These are phyloP conservation scores for Apis cerana DNA, from an alignment of 1,140 invertebrate species.

Conservation along the genomic window DNA sequence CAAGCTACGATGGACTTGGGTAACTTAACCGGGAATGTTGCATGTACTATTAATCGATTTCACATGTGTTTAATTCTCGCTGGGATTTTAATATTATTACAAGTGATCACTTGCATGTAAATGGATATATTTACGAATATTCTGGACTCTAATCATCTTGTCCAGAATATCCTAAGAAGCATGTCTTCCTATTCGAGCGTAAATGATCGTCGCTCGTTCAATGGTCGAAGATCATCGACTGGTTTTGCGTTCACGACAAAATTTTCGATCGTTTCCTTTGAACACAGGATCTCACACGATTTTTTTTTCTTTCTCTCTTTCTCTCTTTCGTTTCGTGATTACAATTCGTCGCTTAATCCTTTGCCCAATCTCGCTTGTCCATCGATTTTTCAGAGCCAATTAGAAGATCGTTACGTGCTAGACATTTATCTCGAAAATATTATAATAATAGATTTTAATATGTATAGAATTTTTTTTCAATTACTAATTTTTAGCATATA, in stretches of 20 bases:
- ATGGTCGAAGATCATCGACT: conserved; percentile 19
- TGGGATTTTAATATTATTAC: conserved; percentile 44
- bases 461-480: too few species aligned
- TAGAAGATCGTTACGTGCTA: background rate
- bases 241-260: conserved; percentile 56
- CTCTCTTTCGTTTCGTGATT: conserved; percentile 29
- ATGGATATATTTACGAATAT: conserved; percentile 18
- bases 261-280: conserved; percentile 72
- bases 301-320: conserved; percentile 46
- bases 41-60: conserved; percentile 63
- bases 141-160: conserved; percentile 19
- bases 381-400: background rate
- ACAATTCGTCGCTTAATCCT: conserved; percentile 45
- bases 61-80: conserved; percentile 55
- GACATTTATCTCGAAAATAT: conserved; percentile 11
- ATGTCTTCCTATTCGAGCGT: conserved; percentile 38
- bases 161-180: conserved; percentile 36
- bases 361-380: conserved; percentile 37
- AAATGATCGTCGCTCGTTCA: conserved; percentile 18
- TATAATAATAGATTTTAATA: too few species aligned
- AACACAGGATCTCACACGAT: conserved; percentile 77
- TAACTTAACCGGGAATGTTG: conserved; percentile 66
- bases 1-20: conserved; percentile 49
- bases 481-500: too few species aligned
- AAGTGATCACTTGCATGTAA: conserved; percentile 53